phyloP scores from a whole-genome alignment of 2,113 vertebrate genomes.

The Python bivittatus region DNA sequence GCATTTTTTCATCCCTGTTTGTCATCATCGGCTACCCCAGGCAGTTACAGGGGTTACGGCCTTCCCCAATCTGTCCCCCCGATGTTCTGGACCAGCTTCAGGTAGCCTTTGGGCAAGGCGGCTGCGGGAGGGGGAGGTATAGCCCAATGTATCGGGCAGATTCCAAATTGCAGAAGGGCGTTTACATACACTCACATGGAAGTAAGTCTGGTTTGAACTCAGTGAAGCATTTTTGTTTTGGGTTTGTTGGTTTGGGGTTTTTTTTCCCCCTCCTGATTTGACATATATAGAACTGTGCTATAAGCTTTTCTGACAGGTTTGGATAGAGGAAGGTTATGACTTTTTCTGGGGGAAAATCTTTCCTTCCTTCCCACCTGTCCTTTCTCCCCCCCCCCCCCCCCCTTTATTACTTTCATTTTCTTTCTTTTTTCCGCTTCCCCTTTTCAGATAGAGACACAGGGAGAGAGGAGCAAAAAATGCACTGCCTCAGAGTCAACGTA shows the following conservation, averaged over 20 bases:
- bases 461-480: not conserved
- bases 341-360: not conserved
- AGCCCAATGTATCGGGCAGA: not conserved
- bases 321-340: not conserved
- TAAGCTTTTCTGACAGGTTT: constrained; percentile 23
- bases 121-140: not conserved
- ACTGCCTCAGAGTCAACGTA: not conserved
- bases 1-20: not conserved
- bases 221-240: not conserved
- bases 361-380: not conserved
- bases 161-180: not conserved
- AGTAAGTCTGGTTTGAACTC: not conserved
- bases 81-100: not conserved
- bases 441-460: not conserved
- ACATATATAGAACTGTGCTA: constrained; percentile 6
- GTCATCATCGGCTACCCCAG: not conserved
- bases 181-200: not conserved
- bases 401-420: constrained; percentile 29
- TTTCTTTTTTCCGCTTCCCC: not conserved
- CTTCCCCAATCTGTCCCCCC: not conserved
- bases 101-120: not conserved
- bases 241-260: not conserved
- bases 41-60: not conserved
- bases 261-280: accelerated
- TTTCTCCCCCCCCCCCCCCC: no score